Evolutionary conservation across 2,113 vertebrate species (phyloP), one percentile per base, ranked within the genome.

Genomic region (Hystrix brachyura): DNA sequence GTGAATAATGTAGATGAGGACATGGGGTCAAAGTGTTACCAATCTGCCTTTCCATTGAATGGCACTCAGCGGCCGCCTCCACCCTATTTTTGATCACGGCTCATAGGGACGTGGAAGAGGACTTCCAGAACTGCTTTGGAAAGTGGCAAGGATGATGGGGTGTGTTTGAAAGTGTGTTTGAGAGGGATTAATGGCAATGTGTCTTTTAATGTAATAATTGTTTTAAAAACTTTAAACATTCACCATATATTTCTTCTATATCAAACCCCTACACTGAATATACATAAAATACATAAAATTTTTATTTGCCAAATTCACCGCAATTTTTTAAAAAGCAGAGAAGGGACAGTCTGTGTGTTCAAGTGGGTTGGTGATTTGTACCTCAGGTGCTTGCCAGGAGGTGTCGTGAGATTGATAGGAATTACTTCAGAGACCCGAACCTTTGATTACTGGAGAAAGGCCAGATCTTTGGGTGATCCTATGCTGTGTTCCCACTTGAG

Each of bases 11-110:
- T 12, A 10, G 38, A 46, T 11, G 10, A 6, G 34, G 71, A 46
- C 21, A 25, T 38, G 25, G 17, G 8, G 15, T 8, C 34, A 10
- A 3, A 18, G 7, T 10, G 27, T 43, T 2, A 12, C 0, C 1
- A 43, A 34, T 17, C 34, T 0, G 19, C 19, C 69, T 72, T 72
- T 43, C 8, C 38, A 38, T 11, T 43, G 21, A 21, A 9, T 23
- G 21, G 21, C 71, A 46, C 71, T 74, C 11, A 23, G 71, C 9
- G 11, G 71, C 38, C 11, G 69, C 38, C n/a, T 18, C 15, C 34
- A 3, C 67, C 34, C 1, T 69, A 69, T n/a, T 69, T n/a, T 57
- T 69, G 3, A 7, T 69, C 65, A 69, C 29, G 38, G 15, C 34
- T 38, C 64, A 19, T 69, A 19, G 19, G 8, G 34, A 69, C 67